These are phyloP conservation scores for Caenorhabditis imperialis DNA, from an alignment of 2,888 invertebrate species.

Conservation along the genomic window DNA sequence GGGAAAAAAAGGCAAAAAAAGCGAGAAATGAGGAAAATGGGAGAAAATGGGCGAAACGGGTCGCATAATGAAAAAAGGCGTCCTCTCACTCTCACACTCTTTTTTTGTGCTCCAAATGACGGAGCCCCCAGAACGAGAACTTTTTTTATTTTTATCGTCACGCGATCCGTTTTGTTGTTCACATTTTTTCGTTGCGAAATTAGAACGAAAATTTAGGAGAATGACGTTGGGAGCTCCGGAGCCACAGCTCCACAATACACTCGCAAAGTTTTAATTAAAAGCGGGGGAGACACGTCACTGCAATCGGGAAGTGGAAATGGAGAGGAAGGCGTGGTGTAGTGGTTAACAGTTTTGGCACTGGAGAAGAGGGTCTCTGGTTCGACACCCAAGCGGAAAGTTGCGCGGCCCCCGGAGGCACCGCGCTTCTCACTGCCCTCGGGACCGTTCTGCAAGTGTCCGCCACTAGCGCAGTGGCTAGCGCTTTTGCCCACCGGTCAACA, in stretches of 20 bases:
- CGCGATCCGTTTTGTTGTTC: conserved; percentile 40
- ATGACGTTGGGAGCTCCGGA: conserved; percentile 2
- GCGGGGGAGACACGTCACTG: too few relatives aligned
- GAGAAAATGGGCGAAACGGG: not conserved
- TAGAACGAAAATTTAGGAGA: conserved; percentile 9
- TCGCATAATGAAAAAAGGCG: conserved; percentile 38
- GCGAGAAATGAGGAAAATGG: not conserved
- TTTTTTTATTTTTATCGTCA: conserved; percentile 56
- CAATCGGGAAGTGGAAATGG: conserved; percentile 10
- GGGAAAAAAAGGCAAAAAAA: conserved; percentile 4
- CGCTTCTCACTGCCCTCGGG: too few relatives aligned
- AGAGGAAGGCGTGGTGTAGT: too few relatives aligned
- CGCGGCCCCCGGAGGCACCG: too few relatives aligned
- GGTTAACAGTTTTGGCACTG: too few relatives aligned
- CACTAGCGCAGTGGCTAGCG: too few relatives aligned
- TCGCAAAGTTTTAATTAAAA: too few relatives aligned
- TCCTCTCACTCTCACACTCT: not conserved
- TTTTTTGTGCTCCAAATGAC: conserved; percentile 27
- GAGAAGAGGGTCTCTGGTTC: too few relatives aligned
- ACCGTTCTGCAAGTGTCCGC: too few relatives aligned
- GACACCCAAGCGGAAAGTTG: too few relatives aligned
- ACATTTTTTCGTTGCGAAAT: not conserved
- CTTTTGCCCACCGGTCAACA: too few relatives aligned
- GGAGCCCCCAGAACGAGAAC: conserved; percentile 9
- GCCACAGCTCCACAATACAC: too few relatives aligned